Evolutionary conservation across 2,797 vertebrate genomes (phyloP).

Genomic region (Petrocephalus schoutedeni): DNA sequence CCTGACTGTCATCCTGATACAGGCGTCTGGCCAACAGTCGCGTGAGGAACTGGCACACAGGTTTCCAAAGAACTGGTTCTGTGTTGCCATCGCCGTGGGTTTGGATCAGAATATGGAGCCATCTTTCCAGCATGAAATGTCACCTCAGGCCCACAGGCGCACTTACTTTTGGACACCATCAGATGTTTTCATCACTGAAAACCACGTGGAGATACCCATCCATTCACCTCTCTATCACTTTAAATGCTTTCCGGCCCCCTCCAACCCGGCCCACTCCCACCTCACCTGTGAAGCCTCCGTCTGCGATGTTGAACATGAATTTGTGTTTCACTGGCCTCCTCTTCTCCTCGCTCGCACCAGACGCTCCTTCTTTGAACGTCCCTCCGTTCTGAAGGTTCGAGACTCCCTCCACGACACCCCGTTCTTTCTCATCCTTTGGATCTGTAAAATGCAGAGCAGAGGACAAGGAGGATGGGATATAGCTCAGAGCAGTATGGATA

Average conservation of each 20-base stretch:
- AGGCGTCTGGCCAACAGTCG: not conserved
- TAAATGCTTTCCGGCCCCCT: not conserved
- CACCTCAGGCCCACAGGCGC: not conserved
- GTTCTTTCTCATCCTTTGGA: constrained; percentile 71
- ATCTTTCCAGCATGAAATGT: not conserved
- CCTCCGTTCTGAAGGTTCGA: constrained; percentile 89
- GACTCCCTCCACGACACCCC: constrained; percentile 66
- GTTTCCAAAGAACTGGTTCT: not conserved
- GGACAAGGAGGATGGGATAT: not conserved
- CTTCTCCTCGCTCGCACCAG: constrained; percentile 72
- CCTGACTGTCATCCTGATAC: not conserved
- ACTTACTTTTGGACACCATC: not conserved
- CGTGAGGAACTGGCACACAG: not conserved
- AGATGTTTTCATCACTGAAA: not conserved
- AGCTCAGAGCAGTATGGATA: not conserved
- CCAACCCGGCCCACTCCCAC: not conserved
- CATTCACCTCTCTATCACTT: not conserved
- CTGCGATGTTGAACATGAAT: constrained; percentile 99
- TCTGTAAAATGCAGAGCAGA: constrained; percentile 33
- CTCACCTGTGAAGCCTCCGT: constrained; percentile 95
- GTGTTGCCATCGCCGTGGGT: not conserved
- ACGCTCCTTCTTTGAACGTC: constrained; percentile 63
- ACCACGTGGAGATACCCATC: not conserved
- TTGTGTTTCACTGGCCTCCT: constrained; percentile 84
- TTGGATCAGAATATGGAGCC: not conserved